Base-by-base conservation (phyloP, 92 coral and sea anemone species). In the Porites divaricata region DNA sequence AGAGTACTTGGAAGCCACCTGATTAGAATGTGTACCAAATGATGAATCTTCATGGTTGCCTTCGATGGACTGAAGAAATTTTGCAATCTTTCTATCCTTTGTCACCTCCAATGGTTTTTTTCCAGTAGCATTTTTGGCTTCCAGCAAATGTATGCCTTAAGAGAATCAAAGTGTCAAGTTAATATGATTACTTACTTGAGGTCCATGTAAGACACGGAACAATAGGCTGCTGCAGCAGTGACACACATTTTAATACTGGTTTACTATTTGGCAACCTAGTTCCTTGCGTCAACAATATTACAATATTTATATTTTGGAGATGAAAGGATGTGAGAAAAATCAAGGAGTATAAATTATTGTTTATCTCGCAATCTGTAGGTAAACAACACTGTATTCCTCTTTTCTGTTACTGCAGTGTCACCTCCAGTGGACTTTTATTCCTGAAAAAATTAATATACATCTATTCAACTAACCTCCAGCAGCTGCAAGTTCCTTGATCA, bases 391-490 rank as follows among this genome's bases (percentile, higher is more conserved):
- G 45, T 35, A 4, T 35, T 35, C 45, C 6, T 35, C 45, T 35
- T 35, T 35, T 35, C 45, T 35, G 6, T 35, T 35, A 0, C 45
- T 35, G 45, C 45, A 35, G 45, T 6, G 0, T 35, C 6, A 35
- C 45, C 45, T 35, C 45, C 3, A 35, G 45, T 35, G 4, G 45
- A 35, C 4, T 35, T 35, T 35, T 35, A 35, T 35, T 35, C 45
- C 45, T 35, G 45, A 35, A 35, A 35, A 4, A 35, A 16, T 11
- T 9, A 20, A 20, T 1, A 72, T 49, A 72, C n/a, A 49, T 1
- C 7, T 35, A 35, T 9, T 7, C 52, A 22, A 56, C 93, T 78
- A 72, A 96, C 99, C 99, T 75, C 99, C 99, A 22, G 94, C 94
- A 57, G 82, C 52, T 73, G 91, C 70, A 14, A 97, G 90, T 53